These are phyloP conservation scores for Torymus auratus DNA, from an alignment of 2,888 invertebrate species.

Conservation along the genomic window DNA sequence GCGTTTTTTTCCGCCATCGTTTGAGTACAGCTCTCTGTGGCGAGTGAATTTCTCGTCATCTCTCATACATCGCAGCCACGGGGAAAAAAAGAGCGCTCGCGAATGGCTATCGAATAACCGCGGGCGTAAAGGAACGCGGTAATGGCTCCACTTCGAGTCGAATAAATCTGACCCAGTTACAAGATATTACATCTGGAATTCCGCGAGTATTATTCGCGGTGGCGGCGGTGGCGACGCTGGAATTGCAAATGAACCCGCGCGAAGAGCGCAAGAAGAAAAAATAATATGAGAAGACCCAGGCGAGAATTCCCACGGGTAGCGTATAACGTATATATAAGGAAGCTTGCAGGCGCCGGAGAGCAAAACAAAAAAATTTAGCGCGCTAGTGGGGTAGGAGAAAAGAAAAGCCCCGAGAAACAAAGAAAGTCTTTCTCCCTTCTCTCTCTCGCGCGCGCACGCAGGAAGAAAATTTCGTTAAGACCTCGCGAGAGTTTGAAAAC, in stretches of 20 bases:
- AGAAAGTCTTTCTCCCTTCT: conserved; percentile 24
- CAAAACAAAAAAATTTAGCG: conserved; percentile 10
- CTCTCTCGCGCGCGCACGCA: not conserved
- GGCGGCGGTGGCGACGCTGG: conserved; percentile 17
- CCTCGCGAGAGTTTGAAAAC: conserved; percentile 32
- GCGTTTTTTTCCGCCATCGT: no score
- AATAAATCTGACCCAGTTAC: conserved; percentile 60
- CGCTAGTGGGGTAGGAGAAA: not conserved
- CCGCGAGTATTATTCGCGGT: conserved; percentile 36
- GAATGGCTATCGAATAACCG: conserved; percentile 21
- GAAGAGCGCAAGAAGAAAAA: conserved; percentile 8
- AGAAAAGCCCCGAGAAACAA: conserved; percentile 48
- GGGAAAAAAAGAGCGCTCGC: no score
- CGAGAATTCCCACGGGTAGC: conserved; percentile 7
- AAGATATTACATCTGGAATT: conserved; percentile 55
- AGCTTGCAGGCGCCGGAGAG: not conserved
- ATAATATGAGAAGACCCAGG: not conserved
- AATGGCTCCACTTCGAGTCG: conserved; percentile 45
- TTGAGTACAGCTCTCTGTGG: no score
- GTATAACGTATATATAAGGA: conserved; percentile 4
- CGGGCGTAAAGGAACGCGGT: conserved; percentile 12
- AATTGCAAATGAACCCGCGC: conserved; percentile 52
- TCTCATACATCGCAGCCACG: no score
- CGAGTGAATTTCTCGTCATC: no score
- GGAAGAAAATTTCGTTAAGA: conserved; percentile 43